These are phyloP conservation scores for Labia minor DNA, from an alignment of 2,888 invertebrate genomes.

Conservation along the genomic window DNA sequence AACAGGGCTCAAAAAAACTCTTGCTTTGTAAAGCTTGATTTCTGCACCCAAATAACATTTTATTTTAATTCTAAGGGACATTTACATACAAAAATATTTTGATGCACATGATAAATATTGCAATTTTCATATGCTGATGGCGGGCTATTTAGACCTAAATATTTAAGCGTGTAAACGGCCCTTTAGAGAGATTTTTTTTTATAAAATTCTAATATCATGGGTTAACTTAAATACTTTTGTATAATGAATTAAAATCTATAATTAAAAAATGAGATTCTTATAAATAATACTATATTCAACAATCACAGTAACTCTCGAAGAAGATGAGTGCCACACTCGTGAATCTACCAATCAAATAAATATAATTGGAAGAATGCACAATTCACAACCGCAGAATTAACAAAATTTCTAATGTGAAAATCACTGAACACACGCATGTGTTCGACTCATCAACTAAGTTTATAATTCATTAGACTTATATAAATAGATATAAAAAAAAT, in stretches of 20 bases:
- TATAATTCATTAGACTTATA: neutral
- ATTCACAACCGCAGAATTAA: conserved; percentile 4
- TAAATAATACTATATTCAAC: conserved; percentile 8
- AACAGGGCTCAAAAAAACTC: neutral
- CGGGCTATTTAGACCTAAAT: too few species aligned
- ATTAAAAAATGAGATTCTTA: conserved; percentile 8
- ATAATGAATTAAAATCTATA: neutral
- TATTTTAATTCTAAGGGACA: neutral
- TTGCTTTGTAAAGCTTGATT: neutral
- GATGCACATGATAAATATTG: too few species aligned
- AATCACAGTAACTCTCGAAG: conserved; percentile 2
- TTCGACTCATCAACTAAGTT: neutral
- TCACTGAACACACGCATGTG: neutral
- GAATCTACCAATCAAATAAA: conserved; percentile 3
- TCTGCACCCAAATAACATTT: neutral
- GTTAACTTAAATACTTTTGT: neutral
- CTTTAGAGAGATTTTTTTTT: neutral
- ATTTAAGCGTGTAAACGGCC: too few species aligned
- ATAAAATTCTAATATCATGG: neutral
- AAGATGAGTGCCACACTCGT: neutral
- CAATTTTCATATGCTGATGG: too few species aligned
- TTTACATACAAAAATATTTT: too few species aligned
- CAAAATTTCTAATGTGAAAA: neutral
- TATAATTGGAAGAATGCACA: neutral
- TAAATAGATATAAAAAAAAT: neutral